phyloP scores from a whole-genome alignment of 2,888 invertebrate species.

The Drosophila monieri region DNA sequence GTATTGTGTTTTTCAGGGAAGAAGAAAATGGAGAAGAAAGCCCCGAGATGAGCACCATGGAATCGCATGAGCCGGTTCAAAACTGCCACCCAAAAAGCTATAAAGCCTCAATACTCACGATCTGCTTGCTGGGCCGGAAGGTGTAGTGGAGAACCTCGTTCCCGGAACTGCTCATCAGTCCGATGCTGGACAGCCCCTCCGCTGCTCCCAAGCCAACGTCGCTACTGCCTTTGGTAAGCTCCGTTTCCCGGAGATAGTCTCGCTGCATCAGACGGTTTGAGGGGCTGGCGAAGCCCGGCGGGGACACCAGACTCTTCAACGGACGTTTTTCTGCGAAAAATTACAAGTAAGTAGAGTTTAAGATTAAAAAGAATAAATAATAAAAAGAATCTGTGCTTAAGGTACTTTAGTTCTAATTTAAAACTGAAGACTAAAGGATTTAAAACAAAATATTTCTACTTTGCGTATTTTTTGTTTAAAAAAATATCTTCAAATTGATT shows the following conservation, averaged over 20 bases:
- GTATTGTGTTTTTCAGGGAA: background rate
- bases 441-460: too few species aligned
- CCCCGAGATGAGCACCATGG: constrained; percentile 28
- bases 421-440: too few species aligned
- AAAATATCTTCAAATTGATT: background rate
- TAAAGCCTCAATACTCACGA: constrained; percentile 79
- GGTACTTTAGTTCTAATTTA: too few species aligned
- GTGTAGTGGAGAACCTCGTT: constrained; percentile 84
- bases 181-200: constrained; percentile 69
- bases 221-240: constrained; percentile 70
- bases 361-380: too few species aligned
- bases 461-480: background rate
- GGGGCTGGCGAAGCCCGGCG: constrained; percentile 83
- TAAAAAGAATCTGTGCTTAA: too few species aligned
- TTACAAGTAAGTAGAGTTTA: background rate
- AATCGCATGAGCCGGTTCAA: constrained; percentile 5
- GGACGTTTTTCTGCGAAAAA: constrained; percentile 83
- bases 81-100: constrained; percentile 13
- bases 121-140: constrained; percentile 84
- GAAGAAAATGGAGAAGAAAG: constrained; percentile 12
- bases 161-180: constrained; percentile 77
- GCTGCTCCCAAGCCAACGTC: constrained; percentile 58
- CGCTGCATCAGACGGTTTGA: constrained; percentile 83
- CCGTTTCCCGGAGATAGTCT: constrained; percentile 81
- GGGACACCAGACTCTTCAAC: constrained; percentile 81